Evolutionary conservation across 1,140 invertebrate species (phyloP).

Genomic region (Linepithema humile): DNA sequence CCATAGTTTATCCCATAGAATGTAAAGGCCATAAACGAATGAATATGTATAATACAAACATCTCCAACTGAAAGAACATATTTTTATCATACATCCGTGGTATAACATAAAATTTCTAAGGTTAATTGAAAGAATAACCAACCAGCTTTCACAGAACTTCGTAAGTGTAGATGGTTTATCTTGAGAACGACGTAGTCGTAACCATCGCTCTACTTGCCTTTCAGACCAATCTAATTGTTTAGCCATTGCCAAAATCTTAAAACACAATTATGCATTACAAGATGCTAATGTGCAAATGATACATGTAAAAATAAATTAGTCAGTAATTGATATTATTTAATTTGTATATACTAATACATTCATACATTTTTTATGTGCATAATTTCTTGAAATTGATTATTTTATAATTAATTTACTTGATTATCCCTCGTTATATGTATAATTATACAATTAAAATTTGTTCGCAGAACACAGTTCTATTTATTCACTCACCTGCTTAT

Average conservation of each 20-base stretch:
- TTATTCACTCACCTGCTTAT: constrained; percentile 87
- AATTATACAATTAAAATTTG: not conserved
- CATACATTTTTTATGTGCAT: no score
- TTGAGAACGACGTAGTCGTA: constrained; percentile 91
- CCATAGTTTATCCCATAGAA: constrained; percentile 97
- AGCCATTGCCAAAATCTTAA: constrained; percentile 89
- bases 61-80: constrained; percentile 88
- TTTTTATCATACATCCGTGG: not conserved
- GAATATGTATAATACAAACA: constrained; percentile 94
- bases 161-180: constrained; percentile 94
- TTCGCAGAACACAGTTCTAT: not conserved
- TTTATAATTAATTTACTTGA: no score
- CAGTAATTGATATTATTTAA: not conserved
- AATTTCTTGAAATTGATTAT: no score
- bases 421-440: no score
- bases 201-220: constrained; percentile 95
- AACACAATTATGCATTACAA: constrained; percentile 60
- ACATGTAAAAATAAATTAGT: not conserved
- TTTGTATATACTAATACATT: no score
- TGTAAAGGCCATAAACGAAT: constrained; percentile 92
- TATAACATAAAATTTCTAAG: not conserved
- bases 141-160: constrained; percentile 96
- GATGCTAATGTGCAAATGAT: constrained; percentile 8
- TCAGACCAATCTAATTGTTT: constrained; percentile 96
- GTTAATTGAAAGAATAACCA: constrained; percentile 8